These are phyloP conservation scores for Chinchilla lanigera DNA, from an alignment of 2,113 vertebrate genomes.

Conservation along the genomic window DNA sequence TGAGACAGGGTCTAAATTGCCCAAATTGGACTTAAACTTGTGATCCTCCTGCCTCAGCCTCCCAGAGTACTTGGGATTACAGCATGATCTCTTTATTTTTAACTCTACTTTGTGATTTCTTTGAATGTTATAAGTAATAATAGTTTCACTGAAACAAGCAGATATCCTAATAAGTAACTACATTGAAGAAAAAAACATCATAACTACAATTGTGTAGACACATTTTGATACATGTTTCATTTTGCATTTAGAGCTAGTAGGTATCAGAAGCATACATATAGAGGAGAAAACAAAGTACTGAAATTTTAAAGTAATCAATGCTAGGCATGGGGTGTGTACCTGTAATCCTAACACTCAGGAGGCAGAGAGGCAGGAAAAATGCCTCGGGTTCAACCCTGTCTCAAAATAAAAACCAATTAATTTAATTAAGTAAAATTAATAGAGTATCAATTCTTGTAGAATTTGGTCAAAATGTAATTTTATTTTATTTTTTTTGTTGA, in stretches of 20 bases:
- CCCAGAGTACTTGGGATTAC: neutral
- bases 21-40: neutral
- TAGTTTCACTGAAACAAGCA: neutral
- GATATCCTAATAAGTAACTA: neutral
- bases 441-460: neutral
- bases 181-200: neutral
- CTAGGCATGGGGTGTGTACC: neutral
- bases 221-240: neutral
- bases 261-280: neutral
- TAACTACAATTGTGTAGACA: neutral
- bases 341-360: neutral
- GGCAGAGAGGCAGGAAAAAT: neutral
- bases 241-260: neutral
- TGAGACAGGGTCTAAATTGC: neutral
- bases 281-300: neutral
- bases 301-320: neutral
- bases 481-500: no score
- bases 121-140: neutral
- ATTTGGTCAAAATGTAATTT: slow-evolving; percentile 30
- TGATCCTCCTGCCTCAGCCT: neutral
- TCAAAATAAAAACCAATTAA: neutral
- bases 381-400: neutral
- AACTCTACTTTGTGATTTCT: neutral
- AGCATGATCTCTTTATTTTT: neutral
- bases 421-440: neutral